A percentile compares a stretch with the other conserved stretches of the same genome.
Evolutionary conservation across 1,140 invertebrate genomes (phyloP).

Genomic region (Heliconius nattereri): DNA sequence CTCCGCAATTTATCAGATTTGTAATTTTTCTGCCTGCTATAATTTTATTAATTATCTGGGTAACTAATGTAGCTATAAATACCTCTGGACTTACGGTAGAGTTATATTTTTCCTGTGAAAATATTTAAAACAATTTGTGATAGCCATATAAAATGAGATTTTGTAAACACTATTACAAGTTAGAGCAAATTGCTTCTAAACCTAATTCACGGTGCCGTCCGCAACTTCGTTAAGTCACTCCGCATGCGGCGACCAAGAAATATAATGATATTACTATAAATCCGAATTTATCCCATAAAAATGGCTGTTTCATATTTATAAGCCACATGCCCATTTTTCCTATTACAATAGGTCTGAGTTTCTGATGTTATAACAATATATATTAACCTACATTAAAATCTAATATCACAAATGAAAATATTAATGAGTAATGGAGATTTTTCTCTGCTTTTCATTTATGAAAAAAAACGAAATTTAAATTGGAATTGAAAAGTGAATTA

Average conservation of each 20-base stretch:
- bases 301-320: background rate
- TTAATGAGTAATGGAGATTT: background rate
- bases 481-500: conserved; percentile 14
- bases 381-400: background rate
- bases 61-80: background rate
- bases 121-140: background rate
- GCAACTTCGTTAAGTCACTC: conserved; percentile 36
- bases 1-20: conserved; percentile 61
- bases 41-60: conserved; percentile 1
- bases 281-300: conserved; percentile 21
- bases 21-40: conserved; percentile 18
- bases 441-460: background rate
- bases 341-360: too few species aligned
- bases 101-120: background rate
- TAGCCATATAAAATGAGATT: conserved; percentile 17
- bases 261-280: conserved; percentile 35
- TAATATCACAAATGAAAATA: background rate
- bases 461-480: background rate
- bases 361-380: background rate
- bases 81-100: background rate
- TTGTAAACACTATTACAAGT: conserved; percentile 33
- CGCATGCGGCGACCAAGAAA: conserved; percentile 29
- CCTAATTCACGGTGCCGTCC: conserved; percentile 34
- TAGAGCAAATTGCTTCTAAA: conserved; percentile 37
- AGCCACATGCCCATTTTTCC: too few species aligned